These are phyloP conservation scores for Cyphomyrmex costatus DNA, from an alignment of 1,140 invertebrate genomes.

Conservation along the genomic window DNA sequence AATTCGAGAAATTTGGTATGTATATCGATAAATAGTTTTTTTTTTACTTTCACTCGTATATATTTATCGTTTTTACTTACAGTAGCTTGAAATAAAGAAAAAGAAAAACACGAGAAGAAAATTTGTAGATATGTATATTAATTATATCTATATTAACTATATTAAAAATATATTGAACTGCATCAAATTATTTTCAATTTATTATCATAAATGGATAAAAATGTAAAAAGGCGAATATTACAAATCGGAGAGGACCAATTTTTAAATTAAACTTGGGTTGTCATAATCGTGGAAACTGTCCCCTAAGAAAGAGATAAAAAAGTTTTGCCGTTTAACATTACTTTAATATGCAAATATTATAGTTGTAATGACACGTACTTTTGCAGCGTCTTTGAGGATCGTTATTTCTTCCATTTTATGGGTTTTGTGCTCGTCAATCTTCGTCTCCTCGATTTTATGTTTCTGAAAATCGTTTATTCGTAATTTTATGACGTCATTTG, in stretches of 20 bases:
- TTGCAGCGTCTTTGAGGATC: constrained; percentile 50
- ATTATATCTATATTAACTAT: constrained; percentile 12
- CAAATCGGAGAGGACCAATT: not conserved
- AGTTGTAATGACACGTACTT: constrained; percentile 55
- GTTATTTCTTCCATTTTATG: constrained; percentile 47
- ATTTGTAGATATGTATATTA: constrained; percentile 13
- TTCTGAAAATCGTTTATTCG: constrained; percentile 63
- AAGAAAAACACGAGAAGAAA: constrained; percentile 5
- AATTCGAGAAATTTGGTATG: not conserved
- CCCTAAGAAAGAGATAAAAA: constrained; percentile 24
- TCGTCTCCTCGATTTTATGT: constrained; percentile 50
- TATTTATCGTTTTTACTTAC: constrained; percentile 17
- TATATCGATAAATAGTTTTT: constrained; percentile 7
- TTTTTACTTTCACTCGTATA: not conserved
- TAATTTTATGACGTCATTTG: constrained; percentile 6
- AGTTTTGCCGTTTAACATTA: constrained; percentile 6
- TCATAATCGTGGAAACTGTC: constrained; percentile 40
- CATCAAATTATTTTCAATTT: constrained; percentile 25
- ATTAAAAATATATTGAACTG: constrained; percentile 32
- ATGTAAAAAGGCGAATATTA: not conserved
- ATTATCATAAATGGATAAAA: not conserved
- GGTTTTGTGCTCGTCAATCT: not conserved
- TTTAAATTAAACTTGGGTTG: constrained; percentile 5
- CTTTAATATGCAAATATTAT: not conserved
- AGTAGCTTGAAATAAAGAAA: constrained; percentile 10